Percentiles rank a stretch among this genome's conserved stretches.
Conservation (phyloP, 2,113 vertebrate species). For the Peucedramus taeniatus region DNA sequence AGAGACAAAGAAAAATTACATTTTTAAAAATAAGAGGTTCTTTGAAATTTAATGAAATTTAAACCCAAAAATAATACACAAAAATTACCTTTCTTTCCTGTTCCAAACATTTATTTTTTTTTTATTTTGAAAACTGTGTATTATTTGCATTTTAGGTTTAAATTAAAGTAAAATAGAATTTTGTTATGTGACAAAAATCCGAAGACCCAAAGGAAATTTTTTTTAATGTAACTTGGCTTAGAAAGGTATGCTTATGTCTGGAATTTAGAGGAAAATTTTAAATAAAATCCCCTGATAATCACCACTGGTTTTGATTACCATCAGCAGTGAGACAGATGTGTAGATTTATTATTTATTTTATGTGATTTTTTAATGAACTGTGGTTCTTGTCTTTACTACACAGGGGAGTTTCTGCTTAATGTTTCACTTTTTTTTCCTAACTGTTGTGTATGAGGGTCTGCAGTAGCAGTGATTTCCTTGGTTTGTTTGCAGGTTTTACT, state of each 20-base stretch:
- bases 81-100: not conserved
- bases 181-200: not conserved
- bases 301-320: not conserved
- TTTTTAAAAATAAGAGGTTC: not conserved
- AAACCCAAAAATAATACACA: not conserved
- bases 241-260: not conserved
- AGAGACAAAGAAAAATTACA: not conserved
- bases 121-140: not conserved
- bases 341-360: not conserved
- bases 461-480: not conserved
- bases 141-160: not conserved
- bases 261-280: not conserved
- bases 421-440: not conserved
- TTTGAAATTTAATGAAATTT: not conserved
- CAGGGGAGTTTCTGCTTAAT: not conserved
- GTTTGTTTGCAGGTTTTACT: not conserved
- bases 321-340: not conserved
- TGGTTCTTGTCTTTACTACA: accelerated
- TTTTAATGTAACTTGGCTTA: not conserved
- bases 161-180: not conserved
- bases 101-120: not conserved
- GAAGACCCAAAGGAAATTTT: not conserved
- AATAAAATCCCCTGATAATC: not conserved
- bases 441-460: not conserved
- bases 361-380: not conserved